These are phyloP conservation scores for Invenusta paracnida DNA, from an alignment of 2,888 invertebrate genomes.

Conservation along the genomic window DNA sequence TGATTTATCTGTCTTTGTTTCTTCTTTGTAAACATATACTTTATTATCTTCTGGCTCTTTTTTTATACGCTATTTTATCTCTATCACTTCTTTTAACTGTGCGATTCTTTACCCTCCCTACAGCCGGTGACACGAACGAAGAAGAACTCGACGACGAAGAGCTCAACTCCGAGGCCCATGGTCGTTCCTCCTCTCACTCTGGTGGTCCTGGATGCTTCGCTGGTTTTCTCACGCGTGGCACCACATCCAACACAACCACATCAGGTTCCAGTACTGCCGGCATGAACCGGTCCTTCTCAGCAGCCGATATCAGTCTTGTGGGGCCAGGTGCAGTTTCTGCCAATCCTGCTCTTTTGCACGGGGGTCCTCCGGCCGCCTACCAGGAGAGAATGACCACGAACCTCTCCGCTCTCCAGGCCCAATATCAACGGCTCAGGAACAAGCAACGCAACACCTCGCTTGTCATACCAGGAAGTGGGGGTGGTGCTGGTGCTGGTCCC, in stretches of 20 bases:
- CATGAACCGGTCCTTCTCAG: background rate
- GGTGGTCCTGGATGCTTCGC: background rate
- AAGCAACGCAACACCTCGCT: constrained; percentile 28
- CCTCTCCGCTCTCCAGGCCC: constrained; percentile 15
- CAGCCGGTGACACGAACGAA: background rate
- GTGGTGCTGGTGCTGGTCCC: background rate
- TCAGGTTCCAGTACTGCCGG: background rate
- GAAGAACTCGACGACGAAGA: background rate
- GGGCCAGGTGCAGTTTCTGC: constrained; percentile 35
- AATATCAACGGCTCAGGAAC: constrained; percentile 22
- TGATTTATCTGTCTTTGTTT: too few species aligned
- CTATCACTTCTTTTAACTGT: too few species aligned
- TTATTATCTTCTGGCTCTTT: too few species aligned
- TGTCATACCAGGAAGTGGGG: background rate
- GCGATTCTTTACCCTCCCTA: background rate
- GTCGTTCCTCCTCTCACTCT: background rate
- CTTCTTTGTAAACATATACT: too few species aligned
- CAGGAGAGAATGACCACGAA: constrained; percentile 36
- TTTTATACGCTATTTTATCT: too few species aligned
- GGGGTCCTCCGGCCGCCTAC: background rate
- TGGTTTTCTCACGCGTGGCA: background rate
- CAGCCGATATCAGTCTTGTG: constrained; percentile 33
- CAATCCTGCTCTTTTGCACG: background rate
- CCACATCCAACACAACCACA: background rate
- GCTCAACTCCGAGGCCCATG: background rate